Base-by-base conservation (phyloP, 2,797 vertebrate genomes). In the Hemibagrus guttatus region DNA sequence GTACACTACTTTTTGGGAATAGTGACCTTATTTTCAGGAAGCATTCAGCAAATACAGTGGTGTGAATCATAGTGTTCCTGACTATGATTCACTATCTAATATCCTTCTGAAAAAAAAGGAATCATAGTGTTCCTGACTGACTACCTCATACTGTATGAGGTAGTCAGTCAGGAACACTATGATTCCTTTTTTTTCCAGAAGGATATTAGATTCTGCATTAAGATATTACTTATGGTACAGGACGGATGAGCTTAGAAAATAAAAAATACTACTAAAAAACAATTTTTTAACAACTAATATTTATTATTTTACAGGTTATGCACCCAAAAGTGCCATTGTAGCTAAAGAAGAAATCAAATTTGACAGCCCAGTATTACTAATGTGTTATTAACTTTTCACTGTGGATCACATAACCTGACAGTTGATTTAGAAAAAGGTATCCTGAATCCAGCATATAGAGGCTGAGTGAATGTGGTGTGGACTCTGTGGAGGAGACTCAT, bases 391-490 rank as follows among this genome's bases (percentile, higher is more conserved):
- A 39, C 31, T 6, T 69, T 21, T 69, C 35, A 71, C 39, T 12
- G 21, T 14, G 13, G 12, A 66, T 66, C 64, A 66, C 64, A 31
- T 31, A 68, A 19, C 31, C 16, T 35, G 28, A 42, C 68, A 71
- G 35, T 1, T 42, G 35, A 23, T 2, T 71, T 39, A 39, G 39
- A 28, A 64, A 64, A 64, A 28, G 63, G n/a, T 19, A 72, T 2
- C 69, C 69, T 12, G 23, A 46, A 72, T 12, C 69, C 69, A 26
- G 69, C 42, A 11, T 46, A 46, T 13, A 72, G 42, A 28, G 69
- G 69, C 39, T 72, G 69, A 46, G 69, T 71, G 69, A 71, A 71
- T 23, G 69, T 71, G 69, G 66, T 71, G 17, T 42, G 69, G 19
- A 71, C 19, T 71, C 69, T 42, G 69, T 71, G 69, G 39, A 71